Base-by-base conservation (phyloP, 1,140 invertebrate genomes). In the Drosophila simulans region DNA sequence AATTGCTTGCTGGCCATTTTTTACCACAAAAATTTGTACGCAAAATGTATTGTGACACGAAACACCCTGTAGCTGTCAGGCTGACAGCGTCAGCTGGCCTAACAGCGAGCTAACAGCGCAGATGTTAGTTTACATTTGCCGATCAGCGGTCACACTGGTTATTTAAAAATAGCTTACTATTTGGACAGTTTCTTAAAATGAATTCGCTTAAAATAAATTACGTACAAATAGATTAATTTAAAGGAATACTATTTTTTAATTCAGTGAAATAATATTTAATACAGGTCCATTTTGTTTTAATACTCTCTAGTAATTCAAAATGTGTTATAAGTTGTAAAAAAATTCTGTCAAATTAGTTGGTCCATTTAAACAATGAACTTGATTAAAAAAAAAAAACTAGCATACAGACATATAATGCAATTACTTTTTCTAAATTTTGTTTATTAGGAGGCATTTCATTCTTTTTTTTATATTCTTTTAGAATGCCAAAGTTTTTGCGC, bases 1-100 rank as follows among this genome's bases (percentile, higher is more conserved):
- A 89, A 81, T 68, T 89, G 85, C 43, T 85, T 84, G 77, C 85
- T 79, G 42, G 86, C 81, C 85, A 89, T 89, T 77, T 83, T 84
- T 52, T 48, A 39, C 25, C 45, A 37, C 34, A 81, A 81, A 81
- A 81, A 60, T 77, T 79, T 76, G 72, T 49, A 79, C 34, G 11
- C 37, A 51, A 37, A 60, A 43, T 8, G 35, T 64, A 68, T 63
- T 51, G 22, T 68, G 64, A 66, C 64, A 35, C 11, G 34, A 46
- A 15, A 17, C 51, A 25, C 59, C 59, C 59, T 63, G 59, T 55
- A 51, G 1, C 25, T 17, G 34, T 37, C 65, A 69, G 22, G 4
- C 22, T 46, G 39, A n/a, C 25, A 43, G 39, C 4, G 15, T 31
- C 65, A 69, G 65, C 65, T 69, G 49, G 22, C 5, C 17, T 46